A percentile compares a stretch with the other conserved stretches of the same genome.
Evolutionary conservation across 2,797 vertebrate genomes (phyloP).

Genomic region (Enteromius unitaeniatus): DNA sequence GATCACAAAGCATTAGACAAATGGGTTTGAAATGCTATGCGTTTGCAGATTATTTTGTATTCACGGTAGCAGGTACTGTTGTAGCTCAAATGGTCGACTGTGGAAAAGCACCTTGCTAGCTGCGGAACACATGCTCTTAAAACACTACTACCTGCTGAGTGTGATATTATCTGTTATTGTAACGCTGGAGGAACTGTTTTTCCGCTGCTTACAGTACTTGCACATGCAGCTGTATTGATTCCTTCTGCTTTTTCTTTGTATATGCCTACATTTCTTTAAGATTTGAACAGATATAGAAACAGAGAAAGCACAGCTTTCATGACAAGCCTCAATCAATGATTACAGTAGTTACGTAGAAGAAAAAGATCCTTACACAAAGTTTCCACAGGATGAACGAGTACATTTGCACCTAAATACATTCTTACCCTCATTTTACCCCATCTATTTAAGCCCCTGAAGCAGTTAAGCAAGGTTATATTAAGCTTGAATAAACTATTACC

Average conservation of each 20-base stretch:
- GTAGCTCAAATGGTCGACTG: conserved; percentile 2
- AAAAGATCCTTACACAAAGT: not conserved
- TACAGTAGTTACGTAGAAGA: not conserved
- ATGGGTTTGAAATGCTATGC: conserved; percentile 32
- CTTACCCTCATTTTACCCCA: not conserved
- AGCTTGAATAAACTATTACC: conserved; percentile 29
- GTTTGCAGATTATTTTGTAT: conserved; percentile 34
- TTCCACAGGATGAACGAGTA: not conserved
- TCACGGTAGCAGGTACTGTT: conserved; percentile 4
- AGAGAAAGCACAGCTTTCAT: conserved; percentile 49
- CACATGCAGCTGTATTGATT: conserved; percentile 65
- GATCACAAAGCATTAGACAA: conserved; percentile 21
- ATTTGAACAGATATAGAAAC: conserved; percentile 48
- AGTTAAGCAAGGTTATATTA: conserved; percentile 13
- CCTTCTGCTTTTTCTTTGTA: conserved; percentile 48
- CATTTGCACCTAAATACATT: not conserved
- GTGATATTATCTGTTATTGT: conserved; percentile 61
- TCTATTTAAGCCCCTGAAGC: conserved; percentile 26
- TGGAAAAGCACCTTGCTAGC: conserved; percentile 37
- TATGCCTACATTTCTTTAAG: conserved; percentile 54
- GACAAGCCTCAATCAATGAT: conserved; percentile 11
- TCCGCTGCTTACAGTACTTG: conserved; percentile 50
- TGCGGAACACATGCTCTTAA: conserved; percentile 42
- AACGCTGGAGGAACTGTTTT: conserved; percentile 53
- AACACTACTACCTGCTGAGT: conserved; percentile 54